Base-by-base conservation (phyloP, 2,797 vertebrate genomes). In the Sphenopsis melanotis region DNA sequence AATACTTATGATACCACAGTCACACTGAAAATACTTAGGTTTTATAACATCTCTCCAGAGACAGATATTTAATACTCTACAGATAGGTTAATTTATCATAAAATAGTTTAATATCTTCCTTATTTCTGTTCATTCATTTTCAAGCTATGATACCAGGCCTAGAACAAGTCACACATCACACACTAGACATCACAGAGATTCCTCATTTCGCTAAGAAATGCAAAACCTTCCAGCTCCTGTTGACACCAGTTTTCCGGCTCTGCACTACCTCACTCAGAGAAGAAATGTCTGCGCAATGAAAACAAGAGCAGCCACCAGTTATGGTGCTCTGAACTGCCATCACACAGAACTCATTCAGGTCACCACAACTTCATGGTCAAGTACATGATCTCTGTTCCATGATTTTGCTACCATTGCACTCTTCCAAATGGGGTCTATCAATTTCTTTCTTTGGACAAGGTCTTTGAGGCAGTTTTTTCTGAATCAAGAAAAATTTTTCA, bases 61-160 rank as follows among this genome's bases (percentile, higher is more conserved):
- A 94, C 4, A 90, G 86, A 96, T 96, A 89, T 93, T 96, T 96
- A 96, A 94, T 89, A 95, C 53, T 92, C 83, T 90, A 89, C 27
- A 93, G 92, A 89, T 79, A 97, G 53, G 49, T 87, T 97, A 97
- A 97, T 97, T 97, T 91, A 95, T 70, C 94, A 95, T 96, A 94
- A 97, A 97, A 80, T 60, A 92, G 61, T 87, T 71, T 83, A 95
- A 94, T 91, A 60, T 75, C 41, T 96, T 96, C 84, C 71, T 94
- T 96, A 91, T 89, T 97, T 97, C 91, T 93, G 47, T 85, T 97
- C 85, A 85, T 91, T 96, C 88, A 60, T 83, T 97, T 97, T 95
- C 80, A 96, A 94, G 92, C 94, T 94, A 93, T 46, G 42, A 55
- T 34, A 52, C 13, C 59, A 95, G 85, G 56, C 90, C 85, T 89